Percentiles rank a stretch among this genome's conserved stretches.
These are phyloP conservation scores for Tolmerus cingulatus DNA, from an alignment of 2,888 invertebrate species.

Conservation along the genomic window DNA sequence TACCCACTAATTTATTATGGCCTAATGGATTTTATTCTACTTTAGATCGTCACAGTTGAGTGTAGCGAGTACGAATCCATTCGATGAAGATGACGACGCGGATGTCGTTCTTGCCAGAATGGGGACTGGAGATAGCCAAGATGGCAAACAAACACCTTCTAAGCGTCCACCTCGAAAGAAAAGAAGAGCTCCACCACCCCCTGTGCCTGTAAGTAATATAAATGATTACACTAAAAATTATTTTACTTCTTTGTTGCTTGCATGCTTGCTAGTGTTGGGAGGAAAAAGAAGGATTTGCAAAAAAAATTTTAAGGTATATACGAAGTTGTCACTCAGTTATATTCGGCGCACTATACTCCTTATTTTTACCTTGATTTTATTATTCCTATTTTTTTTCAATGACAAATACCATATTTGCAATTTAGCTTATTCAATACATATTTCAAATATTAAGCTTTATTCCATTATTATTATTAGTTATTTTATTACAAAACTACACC, in stretches of 20 bases:
- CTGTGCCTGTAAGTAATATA: slow-evolving; percentile 53
- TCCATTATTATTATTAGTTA: too few relatives aligned
- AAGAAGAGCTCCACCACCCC: slow-evolving; percentile 71
- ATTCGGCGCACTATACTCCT: background rate
- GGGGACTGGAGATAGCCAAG: slow-evolving; percentile 50
- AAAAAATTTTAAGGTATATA: slow-evolving; percentile 16
- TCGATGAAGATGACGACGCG: slow-evolving; percentile 64
- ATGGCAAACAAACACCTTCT: slow-evolving; percentile 57
- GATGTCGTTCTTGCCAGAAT: slow-evolving; percentile 50
- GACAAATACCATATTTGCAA: too few relatives aligned
- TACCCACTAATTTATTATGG: background rate
- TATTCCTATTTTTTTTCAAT: too few relatives aligned
- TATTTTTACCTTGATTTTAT: background rate
- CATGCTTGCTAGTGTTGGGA: slow-evolving; percentile 36
- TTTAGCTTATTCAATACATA: too few relatives aligned
- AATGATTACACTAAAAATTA: background rate
- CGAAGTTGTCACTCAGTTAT: background rate
- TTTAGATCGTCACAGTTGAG: slow-evolving; percentile 68
- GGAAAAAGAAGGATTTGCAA: slow-evolving; percentile 15
- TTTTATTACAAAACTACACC: too few relatives aligned
- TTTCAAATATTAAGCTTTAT: too few relatives aligned
- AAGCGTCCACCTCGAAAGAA: slow-evolving; percentile 70
- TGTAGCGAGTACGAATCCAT: slow-evolving; percentile 68
- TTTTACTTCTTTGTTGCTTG: background rate
- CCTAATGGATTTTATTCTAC: slow-evolving; percentile 55